Conservation (phyloP, 2,888 invertebrate genomes). For the Drosophila kokeensis region DNA sequence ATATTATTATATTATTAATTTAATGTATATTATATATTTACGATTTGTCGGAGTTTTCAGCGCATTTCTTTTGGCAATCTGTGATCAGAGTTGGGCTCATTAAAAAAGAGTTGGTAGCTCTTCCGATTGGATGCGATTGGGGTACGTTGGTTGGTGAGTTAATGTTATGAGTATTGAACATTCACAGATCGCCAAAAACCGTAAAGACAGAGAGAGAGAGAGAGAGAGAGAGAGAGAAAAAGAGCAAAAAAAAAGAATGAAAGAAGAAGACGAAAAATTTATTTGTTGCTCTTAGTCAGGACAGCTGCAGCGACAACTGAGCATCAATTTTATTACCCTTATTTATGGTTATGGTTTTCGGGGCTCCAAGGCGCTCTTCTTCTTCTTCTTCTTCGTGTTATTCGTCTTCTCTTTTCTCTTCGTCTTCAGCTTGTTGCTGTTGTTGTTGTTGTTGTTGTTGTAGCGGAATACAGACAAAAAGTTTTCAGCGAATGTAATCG, state of each 20-base stretch:
- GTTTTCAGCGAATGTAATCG: conserved; percentile 76
- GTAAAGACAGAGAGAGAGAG: background rate
- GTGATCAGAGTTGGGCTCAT: conserved; percentile 25
- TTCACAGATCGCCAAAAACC: conserved; percentile 47
- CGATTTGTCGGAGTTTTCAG: background rate
- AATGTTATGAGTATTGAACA: conserved; percentile 72
- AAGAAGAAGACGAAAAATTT: conserved; percentile 47
- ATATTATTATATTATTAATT: background rate
- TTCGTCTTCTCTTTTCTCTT: conserved; percentile 10
- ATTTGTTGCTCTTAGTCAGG: conserved; percentile 58
- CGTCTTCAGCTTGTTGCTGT: conserved; percentile 2
- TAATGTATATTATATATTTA: background rate
- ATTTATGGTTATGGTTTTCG: conserved; percentile 73
- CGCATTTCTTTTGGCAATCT: conserved; percentile 2
- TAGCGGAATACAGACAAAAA: conserved; percentile 48
- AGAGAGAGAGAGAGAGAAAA: no score
- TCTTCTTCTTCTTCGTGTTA: conserved; percentile 20
- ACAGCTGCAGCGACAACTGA: conserved; percentile 68
- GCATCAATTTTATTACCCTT: conserved; percentile 79
- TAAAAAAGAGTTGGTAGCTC: conserved; percentile 41
- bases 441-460: conserved; percentile 2
- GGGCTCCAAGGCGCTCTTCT: conserved; percentile 32
- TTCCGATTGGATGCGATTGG: conserved; percentile 12
- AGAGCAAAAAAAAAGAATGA: background rate
- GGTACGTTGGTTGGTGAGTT: conserved; percentile 48